phyloP scores from a whole-genome alignment of 37 sponge, comb jelly and placozoan genomes.

The Cliona cf. orientalis region DNA sequence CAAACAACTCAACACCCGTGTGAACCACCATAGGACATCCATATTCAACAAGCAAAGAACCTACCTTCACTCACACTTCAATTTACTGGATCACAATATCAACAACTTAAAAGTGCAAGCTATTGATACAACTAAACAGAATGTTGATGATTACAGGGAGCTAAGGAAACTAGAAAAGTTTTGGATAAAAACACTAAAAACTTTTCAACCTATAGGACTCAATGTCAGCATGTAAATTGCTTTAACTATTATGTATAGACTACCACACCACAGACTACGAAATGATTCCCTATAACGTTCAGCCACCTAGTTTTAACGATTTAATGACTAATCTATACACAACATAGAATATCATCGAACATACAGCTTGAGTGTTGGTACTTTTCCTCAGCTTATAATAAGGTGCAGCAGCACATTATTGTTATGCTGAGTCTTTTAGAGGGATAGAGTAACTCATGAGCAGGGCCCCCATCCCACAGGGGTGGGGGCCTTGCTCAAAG shows the following conservation, averaged over 20 bases:
- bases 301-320: no score
- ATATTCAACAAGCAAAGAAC: slow-evolving; percentile 1
- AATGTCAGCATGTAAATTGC: slow-evolving; percentile 4
- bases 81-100: slow-evolving; percentile 29
- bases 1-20: slow-evolving; percentile 8
- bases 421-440: no score
- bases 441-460: no score
- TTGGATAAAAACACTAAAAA: slow-evolving; percentile 9
- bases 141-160: not conserved
- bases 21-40: slow-evolving; percentile 25
- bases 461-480: slow-evolving; percentile 3
- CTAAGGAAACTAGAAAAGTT: slow-evolving; percentile 2
- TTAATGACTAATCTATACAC: no score
- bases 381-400: no score
- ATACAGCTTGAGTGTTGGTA: no score
- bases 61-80: slow-evolving; percentile 26
- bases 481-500: slow-evolving; percentile 7
- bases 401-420: no score
- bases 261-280: no score
- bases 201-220: slow-evolving; percentile 8
- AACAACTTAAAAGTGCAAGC: slow-evolving; percentile 5
- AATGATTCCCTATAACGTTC: no score
- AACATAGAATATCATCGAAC: no score
- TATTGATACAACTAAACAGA: no score
- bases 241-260: no score